Conservation (phyloP, 2,113 vertebrate genomes). For the Lepisosteus oculatus region DNA sequence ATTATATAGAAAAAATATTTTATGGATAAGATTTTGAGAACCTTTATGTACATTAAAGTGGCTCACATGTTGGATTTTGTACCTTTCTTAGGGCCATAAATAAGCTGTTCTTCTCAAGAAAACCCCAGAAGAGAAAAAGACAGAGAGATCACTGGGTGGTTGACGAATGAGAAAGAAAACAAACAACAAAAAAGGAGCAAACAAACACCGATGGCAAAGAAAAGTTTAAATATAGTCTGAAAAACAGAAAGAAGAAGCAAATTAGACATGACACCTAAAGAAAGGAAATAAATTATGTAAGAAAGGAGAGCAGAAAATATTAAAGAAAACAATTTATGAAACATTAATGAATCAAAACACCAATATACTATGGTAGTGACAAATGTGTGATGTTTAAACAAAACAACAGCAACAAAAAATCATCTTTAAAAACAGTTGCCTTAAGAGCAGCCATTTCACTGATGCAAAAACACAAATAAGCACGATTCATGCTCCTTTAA, state of each 20-base stretch:
- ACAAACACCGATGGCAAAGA: constrained; percentile 50
- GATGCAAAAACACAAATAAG: too few species aligned
- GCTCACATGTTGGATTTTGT: constrained; percentile 53
- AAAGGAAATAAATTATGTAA: constrained; percentile 19
- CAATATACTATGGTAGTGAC: not conserved
- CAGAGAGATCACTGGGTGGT: constrained; percentile 78
- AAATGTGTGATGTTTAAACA: not conserved
- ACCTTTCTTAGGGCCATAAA: constrained; percentile 91
- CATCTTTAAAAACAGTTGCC: too few species aligned
- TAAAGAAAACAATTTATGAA: constrained; percentile 16
- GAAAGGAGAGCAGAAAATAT: too few species aligned
- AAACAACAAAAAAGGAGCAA: constrained; percentile 38
- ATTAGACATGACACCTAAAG: constrained; percentile 67
- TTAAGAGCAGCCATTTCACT: too few species aligned
- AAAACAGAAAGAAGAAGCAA: constrained; percentile 74
- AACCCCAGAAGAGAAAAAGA: constrained; percentile 79
- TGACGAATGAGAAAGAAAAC: constrained; percentile 56
- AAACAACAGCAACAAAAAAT: too few species aligned
- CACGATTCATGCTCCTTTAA: too few species aligned
- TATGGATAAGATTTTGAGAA: too few species aligned
- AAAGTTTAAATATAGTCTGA: constrained; percentile 74
- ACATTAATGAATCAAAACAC: constrained; percentile 17
- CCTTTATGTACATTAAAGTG: not conserved
- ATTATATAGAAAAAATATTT: too few species aligned
- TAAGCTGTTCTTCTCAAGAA: constrained; percentile 89